Conservation (phyloP, 1,140 invertebrate species). For the Arctopsyche grandis region DNA sequence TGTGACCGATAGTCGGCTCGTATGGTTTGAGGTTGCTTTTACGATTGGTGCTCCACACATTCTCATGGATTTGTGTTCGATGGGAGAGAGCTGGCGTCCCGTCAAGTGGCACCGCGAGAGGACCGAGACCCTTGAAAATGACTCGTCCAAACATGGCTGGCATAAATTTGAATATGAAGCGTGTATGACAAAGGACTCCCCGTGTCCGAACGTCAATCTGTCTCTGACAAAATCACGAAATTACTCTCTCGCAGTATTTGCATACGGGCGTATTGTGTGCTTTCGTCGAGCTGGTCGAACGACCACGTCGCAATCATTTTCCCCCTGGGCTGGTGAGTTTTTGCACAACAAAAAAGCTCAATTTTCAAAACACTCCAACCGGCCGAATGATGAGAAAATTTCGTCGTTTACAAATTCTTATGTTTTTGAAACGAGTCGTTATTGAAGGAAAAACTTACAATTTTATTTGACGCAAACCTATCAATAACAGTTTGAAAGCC, state of each 20-base stretch:
- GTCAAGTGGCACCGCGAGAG: background rate
- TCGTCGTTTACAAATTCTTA: background rate
- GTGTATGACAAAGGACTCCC: conserved; percentile 41
- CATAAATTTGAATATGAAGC: conserved; percentile 48
- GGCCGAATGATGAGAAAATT: background rate
- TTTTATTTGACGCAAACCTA: background rate
- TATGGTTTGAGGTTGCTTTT: background rate
- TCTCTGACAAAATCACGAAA: conserved; percentile 51
- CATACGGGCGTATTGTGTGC: conserved; percentile 35
- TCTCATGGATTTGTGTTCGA: background rate
- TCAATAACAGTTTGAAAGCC: too few relatives aligned
- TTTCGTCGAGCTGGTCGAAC: background rate
- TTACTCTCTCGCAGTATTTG: conserved; percentile 42
- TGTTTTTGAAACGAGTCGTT: too few relatives aligned
- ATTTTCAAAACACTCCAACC: background rate
- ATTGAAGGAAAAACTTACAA: background rate
- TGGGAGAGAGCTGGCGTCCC: background rate
- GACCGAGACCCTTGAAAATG: conserved; percentile 30
- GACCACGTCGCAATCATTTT: too few relatives aligned
- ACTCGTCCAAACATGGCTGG: conserved; percentile 40
- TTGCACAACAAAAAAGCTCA: background rate
- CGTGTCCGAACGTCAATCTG: conserved; percentile 48
- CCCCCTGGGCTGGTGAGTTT: background rate
- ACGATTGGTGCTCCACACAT: background rate
- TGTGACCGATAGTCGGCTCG: too few relatives aligned